Conservation (phyloP, 2,797 vertebrate genomes). For the Phataginus tricuspis region DNA sequence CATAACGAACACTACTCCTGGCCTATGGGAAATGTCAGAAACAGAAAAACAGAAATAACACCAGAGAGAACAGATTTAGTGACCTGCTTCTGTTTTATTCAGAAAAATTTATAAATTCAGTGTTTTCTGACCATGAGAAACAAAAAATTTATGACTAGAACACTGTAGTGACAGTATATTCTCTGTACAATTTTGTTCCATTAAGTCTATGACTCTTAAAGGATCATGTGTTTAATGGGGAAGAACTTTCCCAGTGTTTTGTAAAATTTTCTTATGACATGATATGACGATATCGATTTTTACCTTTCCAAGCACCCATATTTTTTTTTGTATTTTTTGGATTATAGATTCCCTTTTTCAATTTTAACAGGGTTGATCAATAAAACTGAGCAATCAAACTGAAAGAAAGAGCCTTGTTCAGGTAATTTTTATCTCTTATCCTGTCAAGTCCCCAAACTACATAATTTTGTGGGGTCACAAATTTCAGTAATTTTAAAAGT, state of each 20-base stretch:
- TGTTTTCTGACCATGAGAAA: background rate
- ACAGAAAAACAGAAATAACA: background rate
- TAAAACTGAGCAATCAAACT: background rate
- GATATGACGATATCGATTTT: background rate
- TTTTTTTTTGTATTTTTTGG: background rate
- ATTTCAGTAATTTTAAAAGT: background rate
- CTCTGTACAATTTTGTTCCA: background rate
- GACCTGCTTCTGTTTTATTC: background rate
- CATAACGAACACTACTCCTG: background rate
- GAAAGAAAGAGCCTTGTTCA: background rate
- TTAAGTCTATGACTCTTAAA: background rate
- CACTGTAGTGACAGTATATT: background rate
- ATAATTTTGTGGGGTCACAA: background rate
- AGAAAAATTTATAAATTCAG: background rate
- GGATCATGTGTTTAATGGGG: background rate
- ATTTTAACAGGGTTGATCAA: background rate
- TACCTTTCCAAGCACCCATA: background rate
- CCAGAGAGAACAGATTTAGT: background rate
- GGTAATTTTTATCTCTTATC: background rate
- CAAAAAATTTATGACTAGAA: background rate
- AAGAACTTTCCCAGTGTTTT: background rate
- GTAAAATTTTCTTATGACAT: background rate
- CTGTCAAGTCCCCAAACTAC: background rate
- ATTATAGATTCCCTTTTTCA: background rate
- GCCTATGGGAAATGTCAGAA: background rate